Evolutionary conservation across 2,797 vertebrate species (phyloP).

Genomic region (Enteromius paludinosus): DNA sequence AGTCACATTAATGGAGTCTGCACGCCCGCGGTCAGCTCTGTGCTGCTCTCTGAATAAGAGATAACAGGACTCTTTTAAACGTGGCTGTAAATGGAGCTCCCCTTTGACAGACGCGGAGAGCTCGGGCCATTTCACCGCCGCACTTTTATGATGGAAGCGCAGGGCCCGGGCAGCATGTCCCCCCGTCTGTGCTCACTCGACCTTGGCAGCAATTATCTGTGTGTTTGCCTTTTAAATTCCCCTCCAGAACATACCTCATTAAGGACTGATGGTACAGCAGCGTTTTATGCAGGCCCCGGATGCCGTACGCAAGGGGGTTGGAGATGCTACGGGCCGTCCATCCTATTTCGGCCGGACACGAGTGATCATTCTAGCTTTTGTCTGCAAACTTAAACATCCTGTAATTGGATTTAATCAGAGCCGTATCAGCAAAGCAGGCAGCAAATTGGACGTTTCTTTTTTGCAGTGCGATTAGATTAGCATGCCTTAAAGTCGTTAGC

Average conservation of each 20-base stretch:
- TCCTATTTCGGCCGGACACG: not conserved
- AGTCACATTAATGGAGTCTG: conserved; percentile 53
- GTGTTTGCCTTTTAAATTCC: conserved; percentile 60
- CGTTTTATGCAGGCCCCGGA: conserved; percentile 13
- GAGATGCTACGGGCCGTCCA: conserved; percentile 18
- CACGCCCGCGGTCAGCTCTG: conserved; percentile 36
- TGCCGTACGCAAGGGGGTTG: not conserved
- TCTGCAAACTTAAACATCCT: conserved; percentile 41
- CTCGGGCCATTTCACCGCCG: conserved; percentile 10
- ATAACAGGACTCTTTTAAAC: conserved; percentile 56
- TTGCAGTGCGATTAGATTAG: conserved; percentile 50
- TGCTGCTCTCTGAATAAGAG: conserved; percentile 52
- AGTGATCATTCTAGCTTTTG: conserved; percentile 18
- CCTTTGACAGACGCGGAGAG: conserved; percentile 1
- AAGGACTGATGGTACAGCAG: conserved; percentile 26
- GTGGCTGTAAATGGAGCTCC: conserved; percentile 37
- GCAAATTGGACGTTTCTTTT: conserved; percentile 15
- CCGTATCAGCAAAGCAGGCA: conserved; percentile 43
- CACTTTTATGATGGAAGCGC: conserved; percentile 44
- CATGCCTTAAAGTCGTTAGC: conserved; percentile 33
- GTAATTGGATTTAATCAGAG: conserved; percentile 53
- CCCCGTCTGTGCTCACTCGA: conserved; percentile 50
- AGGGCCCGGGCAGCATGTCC: conserved; percentile 15
- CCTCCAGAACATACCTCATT: conserved; percentile 52
- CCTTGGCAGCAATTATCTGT: conserved; percentile 58